These are phyloP conservation scores for Helobdella robusta DNA, from an alignment of 2,888 invertebrate genomes.

Conservation along the genomic window DNA sequence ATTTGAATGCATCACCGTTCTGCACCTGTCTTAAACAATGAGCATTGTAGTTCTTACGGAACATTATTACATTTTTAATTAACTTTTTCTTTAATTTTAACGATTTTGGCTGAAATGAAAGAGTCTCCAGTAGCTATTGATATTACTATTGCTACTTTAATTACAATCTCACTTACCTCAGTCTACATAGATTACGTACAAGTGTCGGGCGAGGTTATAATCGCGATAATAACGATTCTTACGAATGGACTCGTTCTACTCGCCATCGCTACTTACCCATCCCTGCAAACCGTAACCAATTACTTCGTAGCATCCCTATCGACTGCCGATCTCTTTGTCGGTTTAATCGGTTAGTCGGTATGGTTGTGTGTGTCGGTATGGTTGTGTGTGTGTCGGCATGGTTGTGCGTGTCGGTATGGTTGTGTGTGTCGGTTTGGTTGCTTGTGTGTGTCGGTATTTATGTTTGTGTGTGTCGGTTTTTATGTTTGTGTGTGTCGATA, in stretches of 20 bases:
- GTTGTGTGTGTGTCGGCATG: no score
- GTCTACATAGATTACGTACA: conserved; percentile 17
- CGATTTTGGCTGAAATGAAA: no score
- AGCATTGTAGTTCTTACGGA: no score
- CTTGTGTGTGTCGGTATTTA: background rate
- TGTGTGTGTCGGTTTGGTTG: background rate
- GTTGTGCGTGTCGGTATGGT: background rate
- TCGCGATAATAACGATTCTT: conserved; percentile 26
- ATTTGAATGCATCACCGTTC: no score
- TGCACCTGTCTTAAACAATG: no score
- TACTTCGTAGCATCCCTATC: conserved; percentile 33
- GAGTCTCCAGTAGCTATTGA: no score
- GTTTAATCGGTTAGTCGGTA: conserved; percentile 27
- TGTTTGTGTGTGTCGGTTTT: background rate
- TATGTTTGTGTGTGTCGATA: no score
- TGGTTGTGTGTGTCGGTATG: background rate
- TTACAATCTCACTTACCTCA: no score
- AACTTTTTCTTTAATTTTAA: no score
- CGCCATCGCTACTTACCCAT: conserved; percentile 24
- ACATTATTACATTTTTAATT: no score
- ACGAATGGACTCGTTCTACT: conserved; percentile 30
- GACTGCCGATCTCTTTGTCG: conserved; percentile 32
- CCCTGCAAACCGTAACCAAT: conserved; percentile 31
- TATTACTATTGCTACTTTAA: no score
- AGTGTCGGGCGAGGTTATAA: conserved; percentile 25